Base-by-base conservation (phyloP, 2,797 vertebrate species). In the Alcedo quadribrachys region DNA sequence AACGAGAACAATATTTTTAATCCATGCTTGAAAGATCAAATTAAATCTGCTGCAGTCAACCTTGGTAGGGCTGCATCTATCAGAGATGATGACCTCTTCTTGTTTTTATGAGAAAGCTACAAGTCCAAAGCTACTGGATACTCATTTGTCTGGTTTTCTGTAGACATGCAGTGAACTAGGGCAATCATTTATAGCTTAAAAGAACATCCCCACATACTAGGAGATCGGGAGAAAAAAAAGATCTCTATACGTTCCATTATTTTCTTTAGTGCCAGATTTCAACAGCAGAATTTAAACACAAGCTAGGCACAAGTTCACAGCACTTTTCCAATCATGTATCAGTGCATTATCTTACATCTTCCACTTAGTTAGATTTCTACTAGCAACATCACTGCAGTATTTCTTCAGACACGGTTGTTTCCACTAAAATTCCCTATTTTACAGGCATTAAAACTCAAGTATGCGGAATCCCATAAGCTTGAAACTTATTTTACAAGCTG, bases 1-100 rank as follows among this genome's bases (percentile, higher is more conserved):
- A 94, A 85, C 42, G 80, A 90, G 94, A 97, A 94, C 94, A 96
- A 75, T 93, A 96, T 96, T 95, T 96, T 97, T 97, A 97, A 97
- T 95, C 95, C 24, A 2, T 62, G 81, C 82, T 75, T 92, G 95
- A 95, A 97, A 96, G 87, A 97, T 92, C 91, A 97, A 96, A 97
- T 97, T 96, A 95, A 95, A 96, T 92, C 95, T 92, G 93, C 77
- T 61, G 63, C 66, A 71, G 90, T 58, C 81, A 88, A 11, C 89
- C 91, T 93, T 83, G 87, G 67, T 86, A 89, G 30, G 76, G 69
- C 43, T 87, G 67, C 74, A 71, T 97, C 78, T 87, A 95, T 97
- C 95, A 96, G 81, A 80, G 75, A 33, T 3, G 0, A 74, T 37
- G 37, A 37, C 37, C 37, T 14, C 25, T 43, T 71, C 16, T 40